Percentiles rank a stretch among this genome's conserved stretches.
Evolutionary conservation across 2,888 invertebrate genomes (phyloP).

Genomic region (Timema podura): DNA sequence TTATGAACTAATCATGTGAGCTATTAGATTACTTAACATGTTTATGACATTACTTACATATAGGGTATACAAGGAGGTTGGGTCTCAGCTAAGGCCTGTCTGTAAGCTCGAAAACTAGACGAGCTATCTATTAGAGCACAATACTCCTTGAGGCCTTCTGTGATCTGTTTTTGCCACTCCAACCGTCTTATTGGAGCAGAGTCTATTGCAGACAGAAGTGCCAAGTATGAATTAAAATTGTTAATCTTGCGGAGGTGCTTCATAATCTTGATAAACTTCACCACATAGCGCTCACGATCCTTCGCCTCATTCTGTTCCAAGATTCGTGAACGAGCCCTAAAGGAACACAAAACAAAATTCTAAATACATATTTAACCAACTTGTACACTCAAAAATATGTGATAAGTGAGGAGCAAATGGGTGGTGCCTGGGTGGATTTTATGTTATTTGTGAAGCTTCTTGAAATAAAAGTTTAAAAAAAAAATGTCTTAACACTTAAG

Average conservation of each 20-base stretch:
- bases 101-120: slow-evolving; percentile 96
- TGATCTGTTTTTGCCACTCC: slow-evolving; percentile 90
- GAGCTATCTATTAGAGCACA: slow-evolving; percentile 95
- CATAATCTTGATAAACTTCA: slow-evolving; percentile 97
- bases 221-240: slow-evolving; percentile 98
- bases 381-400: too few relatives aligned
- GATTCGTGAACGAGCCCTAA: slow-evolving; percentile 84
- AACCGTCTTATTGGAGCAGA: slow-evolving; percentile 90
- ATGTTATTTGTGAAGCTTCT: too few relatives aligned
- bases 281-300: slow-evolving; percentile 90
- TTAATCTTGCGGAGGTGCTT: slow-evolving; percentile 94
- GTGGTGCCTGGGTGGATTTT: too few relatives aligned
- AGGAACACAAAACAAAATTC: slow-evolving; percentile 27
- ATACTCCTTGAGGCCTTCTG: slow-evolving; percentile 90
- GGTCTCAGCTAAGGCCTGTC: slow-evolving; percentile 89
- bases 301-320: slow-evolving; percentile 88
- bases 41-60: slow-evolving; percentile 65
- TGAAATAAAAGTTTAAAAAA: too few relatives aligned
- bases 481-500: too few relatives aligned
- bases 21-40: neutral
- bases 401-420: too few relatives aligned
- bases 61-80: slow-evolving; percentile 99
- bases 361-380: too few relatives aligned
- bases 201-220: slow-evolving; percentile 92
- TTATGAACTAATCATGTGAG: neutral